Evolutionary conservation across 2,113 vertebrate species (phyloP).

Genomic region (Elgaria multicarinata): DNA sequence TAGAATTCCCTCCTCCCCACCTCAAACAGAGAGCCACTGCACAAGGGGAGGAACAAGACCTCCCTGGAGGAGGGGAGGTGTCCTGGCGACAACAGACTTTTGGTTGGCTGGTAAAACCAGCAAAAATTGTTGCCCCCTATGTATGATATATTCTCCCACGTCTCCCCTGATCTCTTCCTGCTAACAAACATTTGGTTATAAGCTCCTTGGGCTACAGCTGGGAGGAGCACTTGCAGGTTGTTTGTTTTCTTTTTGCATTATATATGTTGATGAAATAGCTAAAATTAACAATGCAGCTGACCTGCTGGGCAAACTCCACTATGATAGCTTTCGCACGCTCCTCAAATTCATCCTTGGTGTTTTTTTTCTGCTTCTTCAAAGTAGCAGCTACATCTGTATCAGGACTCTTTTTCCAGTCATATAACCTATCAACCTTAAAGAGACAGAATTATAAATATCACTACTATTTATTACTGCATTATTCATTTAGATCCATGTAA

Average conservation of each 20-base stretch:
- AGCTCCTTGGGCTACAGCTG: background rate
- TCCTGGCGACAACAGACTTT: background rate
- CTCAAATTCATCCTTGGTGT: conserved; percentile 97
- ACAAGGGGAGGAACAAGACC: too few species aligned
- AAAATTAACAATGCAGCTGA: conserved; percentile 53
- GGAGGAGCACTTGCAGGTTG: background rate
- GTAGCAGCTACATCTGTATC: conserved; percentile 91
- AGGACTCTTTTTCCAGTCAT: conserved; percentile 98
- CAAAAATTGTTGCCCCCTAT: background rate
- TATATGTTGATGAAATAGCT: background rate
- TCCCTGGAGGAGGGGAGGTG: too few species aligned
- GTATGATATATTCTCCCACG: background rate
- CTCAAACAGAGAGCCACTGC: background rate
- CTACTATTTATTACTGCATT: background rate
- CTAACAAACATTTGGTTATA: background rate
- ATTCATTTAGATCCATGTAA: background rate
- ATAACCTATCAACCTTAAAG: conserved; percentile 93
- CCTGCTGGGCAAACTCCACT: conserved; percentile 97
- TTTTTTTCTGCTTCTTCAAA: conserved; percentile 99
- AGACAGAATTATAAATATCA: conserved; percentile 9
- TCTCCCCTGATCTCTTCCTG: background rate
- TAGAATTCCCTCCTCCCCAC: too few species aligned
- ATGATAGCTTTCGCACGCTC: conserved; percentile 92
- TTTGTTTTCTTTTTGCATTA: background rate
- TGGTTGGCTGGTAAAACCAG: background rate